Evolutionary conservation across 2,888 invertebrate genomes (phyloP).

Genomic region (Cyclophora punctaria): DNA sequence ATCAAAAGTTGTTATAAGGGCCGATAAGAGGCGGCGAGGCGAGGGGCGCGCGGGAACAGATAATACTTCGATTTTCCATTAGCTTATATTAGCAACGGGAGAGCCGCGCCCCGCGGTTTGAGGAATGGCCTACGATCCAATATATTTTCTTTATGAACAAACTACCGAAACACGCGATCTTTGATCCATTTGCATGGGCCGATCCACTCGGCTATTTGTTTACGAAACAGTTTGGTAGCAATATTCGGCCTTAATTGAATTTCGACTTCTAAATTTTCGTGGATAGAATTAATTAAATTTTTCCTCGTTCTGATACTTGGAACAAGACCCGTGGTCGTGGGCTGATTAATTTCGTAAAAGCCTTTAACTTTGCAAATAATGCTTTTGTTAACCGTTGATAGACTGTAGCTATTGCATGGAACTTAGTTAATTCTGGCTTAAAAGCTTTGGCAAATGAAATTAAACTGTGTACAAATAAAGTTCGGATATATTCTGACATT

Average conservation of each 20-base stretch:
- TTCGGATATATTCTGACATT: neutral
- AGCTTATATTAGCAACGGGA: conserved; percentile 68
- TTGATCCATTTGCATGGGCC: conserved; percentile 67
- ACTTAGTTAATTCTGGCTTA: conserved; percentile 17
- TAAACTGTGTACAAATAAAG: conserved; percentile 7
- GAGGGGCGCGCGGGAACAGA: conserved; percentile 40
- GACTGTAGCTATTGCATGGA: conserved; percentile 14
- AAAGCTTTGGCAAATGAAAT: conserved; percentile 19
- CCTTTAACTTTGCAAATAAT: conserved; percentile 49
- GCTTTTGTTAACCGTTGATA: conserved; percentile 38
- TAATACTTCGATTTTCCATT: conserved; percentile 74
- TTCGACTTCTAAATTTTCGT: conserved; percentile 60
- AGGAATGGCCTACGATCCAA: conserved; percentile 48
- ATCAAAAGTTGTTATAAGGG: conserved; percentile 62
- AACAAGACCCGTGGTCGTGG: conserved; percentile 31
- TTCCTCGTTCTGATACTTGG: conserved; percentile 39
- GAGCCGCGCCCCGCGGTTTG: conserved; percentile 34
- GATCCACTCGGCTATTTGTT: conserved; percentile 56
- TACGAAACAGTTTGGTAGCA: conserved; percentile 55
- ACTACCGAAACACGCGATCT: conserved; percentile 68
- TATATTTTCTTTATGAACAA: conserved; percentile 67
- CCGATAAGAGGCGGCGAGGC: conserved; percentile 25
- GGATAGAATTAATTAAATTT: conserved; percentile 61
- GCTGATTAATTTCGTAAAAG: conserved; percentile 50
- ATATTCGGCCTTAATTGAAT: conserved; percentile 64